phyloP scores from a whole-genome alignment of 2,888 invertebrate species.

The Ellobium chinense region DNA sequence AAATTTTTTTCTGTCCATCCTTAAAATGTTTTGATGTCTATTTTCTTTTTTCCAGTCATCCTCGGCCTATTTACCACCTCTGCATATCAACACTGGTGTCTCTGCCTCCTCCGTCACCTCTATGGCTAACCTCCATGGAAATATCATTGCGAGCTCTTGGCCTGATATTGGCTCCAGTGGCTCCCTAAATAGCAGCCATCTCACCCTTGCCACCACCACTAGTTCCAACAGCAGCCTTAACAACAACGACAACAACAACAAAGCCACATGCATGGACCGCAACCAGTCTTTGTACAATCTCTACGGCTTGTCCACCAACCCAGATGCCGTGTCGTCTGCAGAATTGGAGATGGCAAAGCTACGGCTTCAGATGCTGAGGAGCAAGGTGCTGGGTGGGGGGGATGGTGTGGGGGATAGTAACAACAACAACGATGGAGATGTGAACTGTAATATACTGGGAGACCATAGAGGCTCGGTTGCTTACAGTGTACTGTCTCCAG shows the following conservation, averaged over 20 bases:
- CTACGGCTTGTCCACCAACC: background rate
- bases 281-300: background rate
- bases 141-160: background rate
- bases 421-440: conserved; percentile 17
- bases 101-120: background rate
- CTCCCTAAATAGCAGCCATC: conserved; percentile 10
- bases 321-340: background rate
- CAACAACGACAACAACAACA: conserved; percentile 14
- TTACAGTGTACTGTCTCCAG: background rate
- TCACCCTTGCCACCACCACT: background rate
- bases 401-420: conserved; percentile 10
- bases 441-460: background rate
- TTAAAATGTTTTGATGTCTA: no score
- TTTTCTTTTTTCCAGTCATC: conserved; percentile 9
- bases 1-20: no score
- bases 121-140: background rate
- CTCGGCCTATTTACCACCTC: conserved; percentile 17
- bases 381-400: background rate
- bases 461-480: background rate
- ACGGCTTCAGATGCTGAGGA: background rate
- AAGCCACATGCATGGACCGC: background rate
- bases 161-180: background rate
- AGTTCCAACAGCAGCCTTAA: conserved; percentile 27
- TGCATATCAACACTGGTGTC: conserved; percentile 29
- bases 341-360: background rate